Base-by-base conservation (phyloP, 2,113 vertebrate genomes). In the Hipposideros armiger region DNA sequence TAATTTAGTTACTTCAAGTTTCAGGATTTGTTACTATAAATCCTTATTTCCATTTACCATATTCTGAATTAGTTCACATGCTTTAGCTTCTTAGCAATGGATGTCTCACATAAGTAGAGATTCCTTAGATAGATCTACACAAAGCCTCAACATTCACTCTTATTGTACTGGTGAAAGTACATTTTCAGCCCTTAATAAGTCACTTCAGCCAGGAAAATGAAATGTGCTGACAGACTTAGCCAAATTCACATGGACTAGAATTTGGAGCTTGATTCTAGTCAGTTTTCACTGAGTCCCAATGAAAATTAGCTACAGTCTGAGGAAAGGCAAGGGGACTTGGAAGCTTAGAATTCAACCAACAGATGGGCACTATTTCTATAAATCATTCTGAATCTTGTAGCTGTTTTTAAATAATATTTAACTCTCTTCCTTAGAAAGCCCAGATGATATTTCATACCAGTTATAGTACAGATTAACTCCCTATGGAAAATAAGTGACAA, bases 391-490 rank as follows among this genome's bases (percentile, higher is more conserved):
- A 60, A 67, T 45, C 8, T 42, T 66, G 87, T 0, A 81, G 3
- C 16, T 87, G 1, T 69, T 92, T 86, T 26, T 50, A 81, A 92
- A 95, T 54, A 86, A 26, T 80, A 73, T 67, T 42, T 91, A 72
- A 5, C n/a, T 95, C 28, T 90, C 0, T 36, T 58, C 4, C 45
- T 64, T n/a, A 77, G 66, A 28, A 70, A 81, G 16, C 72, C 13
- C 40, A 8, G 32, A 69, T 84, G 42, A 16, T 40, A 3, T 83
- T 96, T 97, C 80, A 87, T 85, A 66, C 1, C 1, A 14, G 1
- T 97, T 30, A 54, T 17, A 91, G 83, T 87, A 95, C 92, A 93
- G 92, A 94, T 92, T 95, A 95, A 94, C 2, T 76, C 0, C 40
- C 77, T 95, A 16, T 93, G 36, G 1, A 93, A 70, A 64, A 3